These are phyloP conservation scores for Stenichneumon culpator DNA, from an alignment of 2,888 invertebrate genomes.

Conservation along the genomic window DNA sequence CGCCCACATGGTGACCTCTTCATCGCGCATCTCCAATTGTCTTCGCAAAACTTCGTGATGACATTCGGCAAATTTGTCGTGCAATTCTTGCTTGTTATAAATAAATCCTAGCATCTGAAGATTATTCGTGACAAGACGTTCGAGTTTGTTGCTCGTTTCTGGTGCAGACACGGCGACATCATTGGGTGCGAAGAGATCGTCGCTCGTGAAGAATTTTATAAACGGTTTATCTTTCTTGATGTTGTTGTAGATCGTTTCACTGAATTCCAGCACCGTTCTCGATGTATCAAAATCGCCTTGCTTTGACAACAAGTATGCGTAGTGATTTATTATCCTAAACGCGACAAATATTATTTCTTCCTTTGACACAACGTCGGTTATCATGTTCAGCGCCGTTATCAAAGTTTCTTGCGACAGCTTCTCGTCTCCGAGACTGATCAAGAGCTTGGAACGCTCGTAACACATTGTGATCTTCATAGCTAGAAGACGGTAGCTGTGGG, in stretches of 20 bases:
- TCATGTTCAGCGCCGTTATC: constrained; percentile 51
- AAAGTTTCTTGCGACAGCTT: constrained; percentile 64
- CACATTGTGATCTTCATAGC: constrained; percentile 70
- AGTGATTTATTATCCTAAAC: constrained; percentile 87
- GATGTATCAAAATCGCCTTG: constrained; percentile 86
- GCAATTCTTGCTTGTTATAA: constrained; percentile 87
- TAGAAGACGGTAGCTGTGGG: constrained; percentile 55
- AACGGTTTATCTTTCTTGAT: constrained; percentile 82
- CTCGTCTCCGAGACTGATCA: constrained; percentile 63
- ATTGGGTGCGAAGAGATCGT: constrained; percentile 86
- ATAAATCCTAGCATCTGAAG: constrained; percentile 88
- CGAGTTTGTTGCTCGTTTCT: constrained; percentile 86
- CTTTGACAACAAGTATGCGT: constrained; percentile 87
- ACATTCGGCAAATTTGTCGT: constrained; percentile 86
- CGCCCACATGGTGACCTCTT: constrained; percentile 88
- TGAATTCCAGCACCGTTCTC: constrained; percentile 86
- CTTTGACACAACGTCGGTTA: constrained; percentile 59
- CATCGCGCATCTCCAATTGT: constrained; percentile 87
- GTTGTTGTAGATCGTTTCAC: constrained; percentile 85
- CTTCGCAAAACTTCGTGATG: constrained; percentile 87
- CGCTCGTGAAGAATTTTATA: constrained; percentile 85
- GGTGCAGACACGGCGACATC: constrained; percentile 81
- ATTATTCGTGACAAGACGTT: constrained; percentile 88
- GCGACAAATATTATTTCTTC: constrained; percentile 84
- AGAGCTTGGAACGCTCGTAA: constrained; percentile 70